Evolutionary conservation across 2,113 vertebrate species (phyloP).

Genomic region (Lophura nycthemera): DNA sequence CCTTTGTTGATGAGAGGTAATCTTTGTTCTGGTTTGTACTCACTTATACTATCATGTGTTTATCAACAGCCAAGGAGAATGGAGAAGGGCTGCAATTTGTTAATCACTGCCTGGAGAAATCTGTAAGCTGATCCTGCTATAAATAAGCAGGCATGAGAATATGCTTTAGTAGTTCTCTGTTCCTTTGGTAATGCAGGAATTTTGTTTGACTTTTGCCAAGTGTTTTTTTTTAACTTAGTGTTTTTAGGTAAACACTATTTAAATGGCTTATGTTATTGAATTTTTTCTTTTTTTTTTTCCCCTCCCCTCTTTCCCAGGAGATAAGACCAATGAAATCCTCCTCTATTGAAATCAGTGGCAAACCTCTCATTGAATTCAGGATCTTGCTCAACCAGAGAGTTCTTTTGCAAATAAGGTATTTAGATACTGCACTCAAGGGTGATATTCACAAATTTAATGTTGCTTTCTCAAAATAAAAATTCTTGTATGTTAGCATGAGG

Average conservation of each 20-base stretch:
- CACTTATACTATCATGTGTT: slow-evolving; percentile 1
- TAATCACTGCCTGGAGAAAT: slow-evolving; percentile 62
- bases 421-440: slow-evolving; percentile 42
- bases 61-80: slow-evolving; percentile 21
- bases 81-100: slow-evolving; percentile 2
- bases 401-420: slow-evolving; percentile 58
- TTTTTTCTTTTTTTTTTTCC: slow-evolving; percentile 9
- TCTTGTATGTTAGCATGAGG: not conserved
- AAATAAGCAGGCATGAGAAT: slow-evolving; percentile 37
- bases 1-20: not conserved
- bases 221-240: not conserved
- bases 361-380: slow-evolving; percentile 38
- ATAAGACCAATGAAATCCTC: slow-evolving; percentile 43
- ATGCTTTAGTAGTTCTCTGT: slow-evolving; percentile 47
- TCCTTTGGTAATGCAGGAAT: slow-evolving; percentile 34
- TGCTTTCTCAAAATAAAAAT: slow-evolving; percentile 50
- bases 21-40: not conserved
- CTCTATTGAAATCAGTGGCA: slow-evolving; percentile 23
- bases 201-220: slow-evolving; percentile 45
- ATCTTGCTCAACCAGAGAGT: slow-evolving; percentile 19
- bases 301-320: not conserved
- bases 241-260: slow-evolving; percentile 49
- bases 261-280: slow-evolving; percentile 32
- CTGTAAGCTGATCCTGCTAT: slow-evolving; percentile 37
- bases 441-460: slow-evolving; percentile 41